A percentile compares a stretch with the other conserved stretches of the same genome.
Conservation (phyloP, 2,888 invertebrate species). For the Torymus aiolomorphi region DNA sequence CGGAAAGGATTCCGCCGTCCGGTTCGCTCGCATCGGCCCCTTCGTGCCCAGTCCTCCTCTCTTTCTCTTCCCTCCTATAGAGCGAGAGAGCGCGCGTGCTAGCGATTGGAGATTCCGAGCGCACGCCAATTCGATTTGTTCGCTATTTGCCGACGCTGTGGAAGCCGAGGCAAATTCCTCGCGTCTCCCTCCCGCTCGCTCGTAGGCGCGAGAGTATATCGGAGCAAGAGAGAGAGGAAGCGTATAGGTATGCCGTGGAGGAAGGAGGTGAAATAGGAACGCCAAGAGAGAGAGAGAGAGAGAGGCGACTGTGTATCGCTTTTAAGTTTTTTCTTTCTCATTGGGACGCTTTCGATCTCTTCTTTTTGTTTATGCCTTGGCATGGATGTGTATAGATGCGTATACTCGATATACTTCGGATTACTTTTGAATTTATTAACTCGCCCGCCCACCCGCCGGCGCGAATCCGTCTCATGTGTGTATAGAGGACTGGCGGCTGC, state of each 20-base stretch:
- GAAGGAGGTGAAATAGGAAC: not conserved
- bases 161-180: conserved; percentile 64
- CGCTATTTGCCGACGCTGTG: conserved; percentile 58
- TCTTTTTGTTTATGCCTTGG: not conserved
- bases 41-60: not conserved
- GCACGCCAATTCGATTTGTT: conserved; percentile 67
- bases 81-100: not conserved
- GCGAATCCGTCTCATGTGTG: not conserved
- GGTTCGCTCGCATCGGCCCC: not conserved
- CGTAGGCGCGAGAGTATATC: conserved; percentile 41
- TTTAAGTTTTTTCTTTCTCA: too few species aligned
- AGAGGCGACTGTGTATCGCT: not conserved
- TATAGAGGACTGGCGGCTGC: too few species aligned
- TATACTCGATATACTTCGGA: conserved; percentile 3
- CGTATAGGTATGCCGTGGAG: not conserved
- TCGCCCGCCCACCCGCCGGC: not conserved
- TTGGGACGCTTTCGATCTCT: not conserved
- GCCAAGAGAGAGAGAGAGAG: conserved; percentile 3
- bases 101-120: conserved; percentile 56
- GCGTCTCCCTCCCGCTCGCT: not conserved
- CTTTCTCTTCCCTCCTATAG: not conserved
- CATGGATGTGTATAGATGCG: not conserved
- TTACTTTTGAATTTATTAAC: conserved; percentile 42
- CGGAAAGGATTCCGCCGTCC: conserved; percentile 13
- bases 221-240: not conserved